Conservation (phyloP, 2,113 vertebrate genomes). For the Oxygymnocypris stewartii region DNA sequence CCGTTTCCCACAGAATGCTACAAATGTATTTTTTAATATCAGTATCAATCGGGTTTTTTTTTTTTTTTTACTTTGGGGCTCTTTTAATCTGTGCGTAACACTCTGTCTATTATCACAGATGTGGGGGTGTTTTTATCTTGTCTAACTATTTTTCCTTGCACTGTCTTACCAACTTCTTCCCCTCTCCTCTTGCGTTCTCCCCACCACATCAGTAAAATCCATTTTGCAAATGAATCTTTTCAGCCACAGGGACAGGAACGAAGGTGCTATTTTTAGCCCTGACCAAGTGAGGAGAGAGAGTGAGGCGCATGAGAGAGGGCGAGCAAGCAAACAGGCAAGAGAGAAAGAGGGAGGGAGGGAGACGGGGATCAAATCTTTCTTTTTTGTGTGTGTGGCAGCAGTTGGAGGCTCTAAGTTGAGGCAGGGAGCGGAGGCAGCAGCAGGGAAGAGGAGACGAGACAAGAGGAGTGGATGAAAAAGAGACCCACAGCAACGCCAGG, state of each 20-base stretch:
- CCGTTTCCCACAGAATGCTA: not conserved
- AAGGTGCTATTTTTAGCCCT: constrained; percentile 55
- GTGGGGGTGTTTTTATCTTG: not conserved
- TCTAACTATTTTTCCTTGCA: not conserved
- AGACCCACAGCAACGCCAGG: constrained; percentile 29
- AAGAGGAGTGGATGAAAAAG: constrained; percentile 38
- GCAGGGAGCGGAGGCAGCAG: constrained; percentile 35
- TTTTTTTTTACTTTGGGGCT: not conserved
- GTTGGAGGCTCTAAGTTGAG: constrained; percentile 45
- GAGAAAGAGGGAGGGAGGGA: constrained; percentile 23
- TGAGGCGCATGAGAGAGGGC: constrained; percentile 6
- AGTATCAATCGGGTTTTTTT: not conserved
- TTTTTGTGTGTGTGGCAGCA: constrained; percentile 47
- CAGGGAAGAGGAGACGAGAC: constrained; percentile 8
- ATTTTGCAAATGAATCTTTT: constrained; percentile 53
- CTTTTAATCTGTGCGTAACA: not conserved
- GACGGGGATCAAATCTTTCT: constrained; percentile 23
- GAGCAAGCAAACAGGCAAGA: constrained; percentile 30
- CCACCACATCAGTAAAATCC: constrained; percentile 49
- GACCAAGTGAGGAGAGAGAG: constrained; percentile 38
- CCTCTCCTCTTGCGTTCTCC: constrained; percentile 3
- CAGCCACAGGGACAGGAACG: constrained; percentile 48
- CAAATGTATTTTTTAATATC: not conserved
- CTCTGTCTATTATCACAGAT: not conserved
- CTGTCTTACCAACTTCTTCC: not conserved